Base-by-base conservation (phyloP, 2,888 invertebrate species). In the Eristalis pertinax region DNA sequence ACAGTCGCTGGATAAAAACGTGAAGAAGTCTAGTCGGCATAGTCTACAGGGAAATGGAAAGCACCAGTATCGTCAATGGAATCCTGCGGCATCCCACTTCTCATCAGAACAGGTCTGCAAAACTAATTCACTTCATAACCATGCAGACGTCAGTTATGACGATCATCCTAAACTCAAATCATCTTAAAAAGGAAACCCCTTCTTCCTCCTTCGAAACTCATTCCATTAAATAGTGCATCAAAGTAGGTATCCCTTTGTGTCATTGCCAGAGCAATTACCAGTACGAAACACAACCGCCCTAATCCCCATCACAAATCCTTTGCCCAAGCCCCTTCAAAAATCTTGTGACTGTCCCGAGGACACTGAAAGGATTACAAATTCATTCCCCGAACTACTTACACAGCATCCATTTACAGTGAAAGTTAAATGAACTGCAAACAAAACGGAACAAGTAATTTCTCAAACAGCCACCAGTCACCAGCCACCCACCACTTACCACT, bases 401-500 rank as follows among this genome's bases (percentile, higher is more conserved):
- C 38, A 38, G 38, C 38, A 13, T 24, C 63, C 63, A 63, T 63
- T 32, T 32, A 63, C 63, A 63, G n/a, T 8, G 29, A 32, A 63
- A 63, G 73, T 32, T 63, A 72, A 79, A 79, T 79, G 26, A 72
- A 79, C 58, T 60, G 19, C 79, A 74, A 67, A 73, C 41, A 72
- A 26, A 43, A 43, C 8, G 26, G 4, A 50, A 50, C 50, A 19
- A 19, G 19, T 13, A 11, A 38, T 29, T 29, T 22, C 38, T 60
- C 35, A 41, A 41, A 11, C 15, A 64, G 7, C 38, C 63, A 32
- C 26, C 7, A 22, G 5, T 15, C n/a, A 62, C 56, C 24, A 35
- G 5, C 32, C 32, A 10, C 7, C 29, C 32, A 32, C 32, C 32
- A 32, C 32, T 32, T 32, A 32, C 32, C 32, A 32, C 32, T 32